Evolutionary conservation across 2,888 invertebrate genomes (phyloP), one percentile per base, ranked within the genome.

Genomic region (Ommatoiulus sabulosus): DNA sequence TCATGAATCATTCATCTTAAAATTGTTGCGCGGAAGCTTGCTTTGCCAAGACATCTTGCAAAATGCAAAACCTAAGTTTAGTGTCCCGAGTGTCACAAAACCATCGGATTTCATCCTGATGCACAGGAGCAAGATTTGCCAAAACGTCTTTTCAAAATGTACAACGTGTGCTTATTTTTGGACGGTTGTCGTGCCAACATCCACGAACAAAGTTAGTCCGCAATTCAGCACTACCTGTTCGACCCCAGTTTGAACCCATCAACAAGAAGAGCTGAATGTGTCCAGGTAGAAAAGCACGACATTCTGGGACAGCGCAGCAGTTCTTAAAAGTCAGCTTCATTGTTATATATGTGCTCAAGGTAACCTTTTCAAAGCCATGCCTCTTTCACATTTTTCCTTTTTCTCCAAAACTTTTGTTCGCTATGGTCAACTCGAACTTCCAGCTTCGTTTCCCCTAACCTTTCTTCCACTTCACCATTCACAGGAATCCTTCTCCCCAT

Each of bases 311-410:
- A 8, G 3, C 8, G 72, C 20, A 24, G 72, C 72, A 72, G 72
- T 24, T 72, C 24, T 72, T 35, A 35, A 72, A 72, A 24, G 72
- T 72, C 72, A 72, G 20, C 72, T 72, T 20, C 72, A 72, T 72
- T 72, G 72, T 72, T 72, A 24, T 35, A 35, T 35, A 24, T 10
- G 24, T 24, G 24, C 72, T 8, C 72, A 72, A 72, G 72, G 72
- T 72, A 24, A 72, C 24, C 72, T 72, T 72, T 72, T 72, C 72
- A 72, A 24, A 72, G 20, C 7, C n/a, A n/a, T 7, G 52, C 24
- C 10, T 72, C 72, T 72, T 72, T 72, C 72, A 72, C 72, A 12
- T 72, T 72, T n/a, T 72, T 72, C 72, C 72, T 72, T 72, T 63
- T 72, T 72, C 20, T 20, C 72, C 20, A 24, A 72, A 72, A 72